phyloP scores from a whole-genome alignment of 64 coral and sea anemone species.

The Actinia equina region DNA sequence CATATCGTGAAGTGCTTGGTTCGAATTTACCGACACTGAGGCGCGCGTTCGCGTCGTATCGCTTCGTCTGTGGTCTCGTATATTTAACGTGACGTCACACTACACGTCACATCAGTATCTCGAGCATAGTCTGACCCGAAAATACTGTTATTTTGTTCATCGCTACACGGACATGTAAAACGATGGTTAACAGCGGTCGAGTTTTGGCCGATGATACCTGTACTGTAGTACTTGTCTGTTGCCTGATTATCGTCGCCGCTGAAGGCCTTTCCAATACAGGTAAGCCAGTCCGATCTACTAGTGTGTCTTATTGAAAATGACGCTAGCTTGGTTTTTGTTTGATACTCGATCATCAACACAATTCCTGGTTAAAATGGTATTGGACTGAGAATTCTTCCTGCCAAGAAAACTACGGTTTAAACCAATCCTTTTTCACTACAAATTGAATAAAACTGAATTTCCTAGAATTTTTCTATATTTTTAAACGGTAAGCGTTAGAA shows the following conservation, averaged over 20 bases:
- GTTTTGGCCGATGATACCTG: background rate
- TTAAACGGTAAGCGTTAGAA: background rate
- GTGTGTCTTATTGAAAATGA: too few relatives aligned
- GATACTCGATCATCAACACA: background rate
- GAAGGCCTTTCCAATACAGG: background rate
- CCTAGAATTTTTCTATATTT: background rate
- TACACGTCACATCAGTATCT: background rate
- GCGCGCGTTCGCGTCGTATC: background rate
- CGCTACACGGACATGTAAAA: background rate
- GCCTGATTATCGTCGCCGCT: background rate
- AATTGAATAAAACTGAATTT: background rate
- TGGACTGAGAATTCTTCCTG: background rate
- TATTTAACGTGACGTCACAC: background rate
- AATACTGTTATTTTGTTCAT: background rate
- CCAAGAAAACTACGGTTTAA: background rate
- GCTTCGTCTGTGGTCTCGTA: background rate
- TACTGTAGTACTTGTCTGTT: background rate
- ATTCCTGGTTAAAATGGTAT: background rate
- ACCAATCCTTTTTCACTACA: background rate
- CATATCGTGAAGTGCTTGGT: background rate
- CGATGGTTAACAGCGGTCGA: background rate
- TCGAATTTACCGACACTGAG: background rate
- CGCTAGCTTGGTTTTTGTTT: background rate
- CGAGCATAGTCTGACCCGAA: background rate
- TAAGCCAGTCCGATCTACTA: background rate